Base-by-base conservation (phyloP, 1,140 invertebrate species). In the Mycetomoellerius zeteki region DNA sequence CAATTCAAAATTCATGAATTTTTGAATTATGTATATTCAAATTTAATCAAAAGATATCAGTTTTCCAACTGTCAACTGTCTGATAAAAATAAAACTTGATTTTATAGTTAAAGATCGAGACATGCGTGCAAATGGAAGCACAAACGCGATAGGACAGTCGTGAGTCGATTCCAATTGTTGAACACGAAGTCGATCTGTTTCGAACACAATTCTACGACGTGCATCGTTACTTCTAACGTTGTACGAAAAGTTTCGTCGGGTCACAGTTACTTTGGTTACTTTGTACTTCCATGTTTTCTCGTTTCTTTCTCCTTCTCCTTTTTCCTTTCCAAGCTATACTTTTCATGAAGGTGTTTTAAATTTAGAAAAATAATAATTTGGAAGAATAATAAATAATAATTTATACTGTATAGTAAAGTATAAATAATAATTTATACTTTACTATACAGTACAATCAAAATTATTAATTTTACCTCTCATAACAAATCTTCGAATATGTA, bases 171-270 rank as follows among this genome's bases (percentile, higher is more conserved):
- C 60, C 60, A 65, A 80, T 65, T 80, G 76, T 65, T 14, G 52
- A 47, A 67, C 62, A 67, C 21, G 16, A 21, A 12, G 2, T 50
- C 60, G 76, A 19, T 80, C 62, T 47, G 21, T 30, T 47, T 7
- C 24, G 30, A 50, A 78, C 76, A 50, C 24, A 19, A 50, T 52
- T 47, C 10, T 47, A 21, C 76, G 24, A 78, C n/a, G 76, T 65
- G 76, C 43, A 78, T 77, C 58, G 75, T 80, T 80, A 80, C 77
- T 52, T 80, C n/a, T 65, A 80, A 80, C 19, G n/a, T 43, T 52
- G 60, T 62, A 77, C 56, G 33, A 27, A 67, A 80, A 80, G 77
- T 80, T 80, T 80, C 47, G 60, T 67, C 24, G 27, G 62, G 24
- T 80, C 27, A 37, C 60, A 65, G 76, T 52, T 75, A 58, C 69